These are phyloP conservation scores for Ypsolopha scabrella DNA, from an alignment of 2,888 invertebrate genomes.

Conservation along the genomic window DNA sequence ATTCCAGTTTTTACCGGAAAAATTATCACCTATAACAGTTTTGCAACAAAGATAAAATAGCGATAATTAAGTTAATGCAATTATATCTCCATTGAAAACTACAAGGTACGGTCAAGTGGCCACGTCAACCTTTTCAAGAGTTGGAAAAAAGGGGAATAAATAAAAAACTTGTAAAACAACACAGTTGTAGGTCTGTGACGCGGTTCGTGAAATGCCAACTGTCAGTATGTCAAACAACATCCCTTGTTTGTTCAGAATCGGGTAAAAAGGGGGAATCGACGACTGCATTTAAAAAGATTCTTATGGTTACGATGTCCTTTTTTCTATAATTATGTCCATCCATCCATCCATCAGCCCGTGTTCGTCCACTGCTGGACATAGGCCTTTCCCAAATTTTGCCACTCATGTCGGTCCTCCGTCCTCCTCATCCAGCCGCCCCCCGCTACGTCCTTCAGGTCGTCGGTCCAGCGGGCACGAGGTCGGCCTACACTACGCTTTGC, in stretches of 20 bases:
- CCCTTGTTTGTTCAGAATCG: background rate
- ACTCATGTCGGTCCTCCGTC: too few species aligned
- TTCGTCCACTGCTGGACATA: too few species aligned
- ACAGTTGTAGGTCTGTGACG: slow-evolving; percentile 11
- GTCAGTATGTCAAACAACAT: slow-evolving; percentile 20
- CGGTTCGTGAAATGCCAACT: slow-evolving; percentile 49
- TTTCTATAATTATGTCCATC: too few species aligned
- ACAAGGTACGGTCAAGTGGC: slow-evolving; percentile 25
- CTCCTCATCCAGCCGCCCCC: too few species aligned
- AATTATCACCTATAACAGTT: slow-evolving; percentile 29
- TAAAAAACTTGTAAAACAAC: slow-evolving; percentile 28
- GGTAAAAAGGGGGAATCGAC: too few species aligned
- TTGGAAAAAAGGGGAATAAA: slow-evolving; percentile 11
- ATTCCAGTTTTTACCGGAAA: slow-evolving; percentile 13
- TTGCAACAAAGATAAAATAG: slow-evolving; percentile 29
- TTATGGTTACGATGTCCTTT: too few species aligned
- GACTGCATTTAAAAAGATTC: too few species aligned
- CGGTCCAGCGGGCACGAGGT: too few species aligned
- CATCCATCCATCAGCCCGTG: too few species aligned
- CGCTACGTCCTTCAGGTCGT: too few species aligned
- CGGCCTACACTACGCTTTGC: too few species aligned
- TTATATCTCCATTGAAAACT: slow-evolving; percentile 21
- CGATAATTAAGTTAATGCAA: slow-evolving; percentile 48
- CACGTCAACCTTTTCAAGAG: slow-evolving; percentile 39
- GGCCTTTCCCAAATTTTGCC: too few species aligned